A percentile compares a stretch with the other conserved stretches of the same genome.
phyloP scores from a whole-genome alignment of 1,140 invertebrate species.

The Heterodera schachtii region DNA sequence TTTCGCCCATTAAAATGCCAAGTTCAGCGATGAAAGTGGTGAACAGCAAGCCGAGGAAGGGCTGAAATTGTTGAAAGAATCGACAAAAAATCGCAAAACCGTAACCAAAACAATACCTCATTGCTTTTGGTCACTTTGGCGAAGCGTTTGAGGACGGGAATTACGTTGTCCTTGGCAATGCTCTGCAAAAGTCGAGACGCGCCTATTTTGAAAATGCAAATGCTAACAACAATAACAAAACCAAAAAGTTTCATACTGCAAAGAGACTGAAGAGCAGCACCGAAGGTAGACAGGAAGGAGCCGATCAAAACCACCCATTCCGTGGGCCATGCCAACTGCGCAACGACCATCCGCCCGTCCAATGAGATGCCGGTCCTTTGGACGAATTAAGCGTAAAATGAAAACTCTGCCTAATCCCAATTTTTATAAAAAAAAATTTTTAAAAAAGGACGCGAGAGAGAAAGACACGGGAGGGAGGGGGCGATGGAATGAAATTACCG shows the following conservation, averaged over 20 bases:
- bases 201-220: slow-evolving; percentile 60
- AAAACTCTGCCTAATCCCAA: too few species aligned
- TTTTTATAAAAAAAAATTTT: too few species aligned
- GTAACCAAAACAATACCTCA: too few species aligned
- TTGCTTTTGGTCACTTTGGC: slow-evolving; percentile 85
- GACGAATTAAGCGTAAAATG: too few species aligned
- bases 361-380: slow-evolving; percentile 53
- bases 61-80: slow-evolving; percentile 66
- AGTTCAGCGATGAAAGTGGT: slow-evolving; percentile 79
- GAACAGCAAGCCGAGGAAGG: slow-evolving; percentile 81
- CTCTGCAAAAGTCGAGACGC: slow-evolving; percentile 70
- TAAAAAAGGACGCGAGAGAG: too few species aligned
- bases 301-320: slow-evolving; percentile 96
- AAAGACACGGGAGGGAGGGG: too few species aligned
- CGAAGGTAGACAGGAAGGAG: slow-evolving; percentile 93
- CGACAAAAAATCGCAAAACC: too few species aligned
- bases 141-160: slow-evolving; percentile 90
- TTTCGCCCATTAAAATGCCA: slow-evolving; percentile 63
- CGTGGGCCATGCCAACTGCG: slow-evolving; percentile 70
- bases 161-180: slow-evolving; percentile 73
- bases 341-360: slow-evolving; percentile 63
- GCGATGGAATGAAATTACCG: too few species aligned
- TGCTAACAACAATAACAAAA: neutral
- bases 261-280: slow-evolving; percentile 93
- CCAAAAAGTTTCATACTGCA: slow-evolving; percentile 52